Evolutionary conservation across 1,140 invertebrate genomes (phyloP), one percentile per base, ranked within the genome.

Genomic region (Neodiprion lecontei): DNA sequence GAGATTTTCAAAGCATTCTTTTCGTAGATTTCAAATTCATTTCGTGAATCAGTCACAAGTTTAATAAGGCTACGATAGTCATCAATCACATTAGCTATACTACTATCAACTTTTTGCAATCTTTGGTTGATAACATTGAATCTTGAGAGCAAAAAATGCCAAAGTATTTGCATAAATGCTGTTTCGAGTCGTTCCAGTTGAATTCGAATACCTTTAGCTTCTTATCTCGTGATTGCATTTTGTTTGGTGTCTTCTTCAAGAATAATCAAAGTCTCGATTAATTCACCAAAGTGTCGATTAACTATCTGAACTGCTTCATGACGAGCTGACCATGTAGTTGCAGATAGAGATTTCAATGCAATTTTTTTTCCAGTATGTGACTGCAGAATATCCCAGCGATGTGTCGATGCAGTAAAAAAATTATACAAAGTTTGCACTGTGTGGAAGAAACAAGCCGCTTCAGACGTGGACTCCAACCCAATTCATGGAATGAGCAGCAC

Each of bases 281-380:
- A 74, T 74, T 76, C 49, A 0, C 9, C 14, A 47, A 17, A 79
- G 23, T 74, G 14, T 74, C 76, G n/a, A 68, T 75, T 69, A 23
- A 77, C 28, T 61, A 67, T 72, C 53, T 72, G 67, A 53, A 75
- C 70, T 65, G 76, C 74, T 50, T 79, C 74, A 68, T 48, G 12
- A 49, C 78, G 73, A 75, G 71, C 73, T 71, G 78, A 77, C 74
- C 75, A 78, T 47, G 75, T 74, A 49, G 75, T 74, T 17, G 40
- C 49, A 71, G 65, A 72, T 28, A 74, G 61, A 7, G 47, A 69
- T 72, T 77, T 77, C 47, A 74, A 73, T 67, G 10, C 66, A 47
- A 10, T 48, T 48, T 12, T 67, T 67, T 67, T 23, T 73, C 67
- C 48, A 47, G 66, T 67, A 66, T 65, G 28, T 67, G 65, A 67